Evolutionary conservation across 2,113 vertebrate species (phyloP), one percentile per base, ranked within the genome.

Genomic region (Promerops cafer): DNA sequence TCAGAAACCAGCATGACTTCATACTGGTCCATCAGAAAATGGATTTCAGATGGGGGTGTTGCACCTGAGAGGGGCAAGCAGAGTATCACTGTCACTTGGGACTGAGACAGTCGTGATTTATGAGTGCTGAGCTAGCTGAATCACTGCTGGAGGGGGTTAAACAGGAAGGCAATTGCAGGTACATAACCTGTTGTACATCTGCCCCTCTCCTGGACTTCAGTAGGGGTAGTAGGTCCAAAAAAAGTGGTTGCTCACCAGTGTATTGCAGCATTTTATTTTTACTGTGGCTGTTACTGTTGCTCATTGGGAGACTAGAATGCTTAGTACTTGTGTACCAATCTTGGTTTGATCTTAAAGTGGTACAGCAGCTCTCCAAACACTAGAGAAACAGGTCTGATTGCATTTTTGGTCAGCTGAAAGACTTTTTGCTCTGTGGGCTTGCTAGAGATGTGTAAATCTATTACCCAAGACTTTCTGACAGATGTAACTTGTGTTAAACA

Each of bases 201-300:
- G 40, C 13, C 10, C 9, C 10, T 81, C 21, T 42, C 8, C 27
- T 70, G 10, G 31, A 72, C 64, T 10, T 63, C 44, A 76, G 39
- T 35, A 64, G 3, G 11, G 21, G 7, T 35, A 44, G 5, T 7
- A 42, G 5, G 18, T 65, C 11, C 5, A 8, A 60, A 86, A 74
- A 39, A 45, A 28, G 1, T 3, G 1, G 4, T 28, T 81, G 39
- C 2, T 0, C 8, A 44, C 16, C 13, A 57, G 0, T 31, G 35
- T 70, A 24, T 33, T 60, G 31, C 19, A 61, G 28, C 1, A 1
- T 65, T 90, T 64, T 89, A 4, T 78, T 75, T 26, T 87, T 22
- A 21, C 22, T 83, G 28, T 74, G 28, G 8, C 53, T 92, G 35
- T 53, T 50, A 33, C 6, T 85, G 17, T 35, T 76, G 18, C 33